Evolutionary conservation across 2,888 invertebrate species (phyloP).

Genomic region (Abrostola triplasia): DNA sequence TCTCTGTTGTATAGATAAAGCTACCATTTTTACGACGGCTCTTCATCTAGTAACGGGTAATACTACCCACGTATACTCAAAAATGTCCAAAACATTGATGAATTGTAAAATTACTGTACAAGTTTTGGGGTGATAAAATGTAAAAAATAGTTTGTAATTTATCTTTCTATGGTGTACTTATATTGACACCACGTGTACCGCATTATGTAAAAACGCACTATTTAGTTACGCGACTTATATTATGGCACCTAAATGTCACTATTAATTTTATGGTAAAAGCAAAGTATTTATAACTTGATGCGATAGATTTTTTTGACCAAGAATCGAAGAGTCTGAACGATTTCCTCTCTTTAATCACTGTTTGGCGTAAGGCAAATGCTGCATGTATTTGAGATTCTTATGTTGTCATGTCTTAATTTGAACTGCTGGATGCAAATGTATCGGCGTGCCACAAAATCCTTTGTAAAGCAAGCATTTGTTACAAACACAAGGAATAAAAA

Average conservation of each 20-base stretch:
- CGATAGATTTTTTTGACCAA: slow-evolving; percentile 25
- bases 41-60: neutral
- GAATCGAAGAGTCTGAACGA: too few relatives aligned
- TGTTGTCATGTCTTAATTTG: too few relatives aligned
- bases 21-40: neutral
- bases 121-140: slow-evolving; percentile 48
- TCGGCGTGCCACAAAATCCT: too few relatives aligned
- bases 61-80: neutral
- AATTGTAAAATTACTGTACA: slow-evolving; percentile 6
- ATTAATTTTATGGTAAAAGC: slow-evolving; percentile 19
- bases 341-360: too few relatives aligned
- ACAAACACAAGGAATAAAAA: neutral
- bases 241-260: slow-evolving; percentile 49
- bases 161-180: slow-evolving; percentile 39
- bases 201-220: slow-evolving; percentile 50
- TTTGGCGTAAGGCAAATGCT: too few relatives aligned
- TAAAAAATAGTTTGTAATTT: slow-evolving; percentile 49
- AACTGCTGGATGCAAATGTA: too few relatives aligned
- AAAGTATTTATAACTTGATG: slow-evolving; percentile 23
- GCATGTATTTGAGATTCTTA: too few relatives aligned
- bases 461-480: too few relatives aligned
- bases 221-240: slow-evolving; percentile 40
- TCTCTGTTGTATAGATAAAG: neutral
- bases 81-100: slow-evolving; percentile 3
- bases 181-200: slow-evolving; percentile 59